These are phyloP conservation scores for Halisarca cf. caerulea DNA, from an alignment of 37 sponge, comb jelly and placozoan genomes.

Conservation along the genomic window DNA sequence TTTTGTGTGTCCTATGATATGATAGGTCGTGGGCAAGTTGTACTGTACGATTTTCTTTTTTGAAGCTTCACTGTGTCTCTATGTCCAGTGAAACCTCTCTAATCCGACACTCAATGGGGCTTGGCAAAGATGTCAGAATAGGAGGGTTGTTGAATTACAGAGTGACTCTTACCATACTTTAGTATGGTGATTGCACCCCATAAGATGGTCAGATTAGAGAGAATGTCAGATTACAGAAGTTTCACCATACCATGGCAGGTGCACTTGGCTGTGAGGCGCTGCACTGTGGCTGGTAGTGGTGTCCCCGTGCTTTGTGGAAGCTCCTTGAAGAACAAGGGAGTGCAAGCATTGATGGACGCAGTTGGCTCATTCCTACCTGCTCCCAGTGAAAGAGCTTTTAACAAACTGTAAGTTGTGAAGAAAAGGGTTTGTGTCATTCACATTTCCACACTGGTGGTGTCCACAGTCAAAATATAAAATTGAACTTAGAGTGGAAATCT, in stretches of 20 bases:
- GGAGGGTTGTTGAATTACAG: too few relatives aligned
- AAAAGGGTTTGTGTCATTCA: neutral
- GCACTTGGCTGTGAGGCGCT: neutral
- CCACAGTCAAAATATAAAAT: neutral
- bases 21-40: too few relatives aligned
- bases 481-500: neutral
- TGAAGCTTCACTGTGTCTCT: too few relatives aligned
- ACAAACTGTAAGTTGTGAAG: slow-evolving; percentile 48
- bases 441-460: neutral
- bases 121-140: too few relatives aligned
- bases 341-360: slow-evolving; percentile 83
- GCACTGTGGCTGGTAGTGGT: slow-evolving; percentile 4
- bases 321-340: slow-evolving; percentile 71
- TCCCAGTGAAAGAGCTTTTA: slow-evolving; percentile 38
- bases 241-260: neutral
- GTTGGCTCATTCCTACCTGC: slow-evolving; percentile 72
- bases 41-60: too few relatives aligned
- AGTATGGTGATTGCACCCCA: too few relatives aligned
- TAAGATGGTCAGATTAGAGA: too few relatives aligned
- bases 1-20: too few relatives aligned
- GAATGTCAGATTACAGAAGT: too few relatives aligned
- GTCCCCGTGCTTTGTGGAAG: slow-evolving; percentile 92
- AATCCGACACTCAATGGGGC: too few relatives aligned
- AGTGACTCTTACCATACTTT: too few relatives aligned
- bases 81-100: too few relatives aligned